phyloP scores from a whole-genome alignment of 2,888 invertebrate species.

The Minunthozetes semirufus region DNA sequence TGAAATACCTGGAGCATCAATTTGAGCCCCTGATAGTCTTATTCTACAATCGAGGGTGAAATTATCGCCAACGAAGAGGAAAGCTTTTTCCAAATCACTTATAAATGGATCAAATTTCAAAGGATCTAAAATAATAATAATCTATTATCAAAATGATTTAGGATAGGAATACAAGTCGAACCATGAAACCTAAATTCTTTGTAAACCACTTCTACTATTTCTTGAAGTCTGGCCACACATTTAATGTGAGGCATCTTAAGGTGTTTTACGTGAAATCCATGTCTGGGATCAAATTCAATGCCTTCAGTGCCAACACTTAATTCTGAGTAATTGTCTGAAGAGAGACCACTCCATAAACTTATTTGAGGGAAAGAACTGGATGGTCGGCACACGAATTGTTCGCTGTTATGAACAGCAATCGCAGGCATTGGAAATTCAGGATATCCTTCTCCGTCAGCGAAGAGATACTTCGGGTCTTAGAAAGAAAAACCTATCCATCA shows the following conservation, averaged over 20 bases:
- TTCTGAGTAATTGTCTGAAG: not conserved
- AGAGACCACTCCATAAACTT: not conserved
- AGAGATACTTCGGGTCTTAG: no score
- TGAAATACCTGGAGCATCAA: not conserved
- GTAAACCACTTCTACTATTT: not conserved
- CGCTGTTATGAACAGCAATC: not conserved
- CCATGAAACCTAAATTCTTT: no score
- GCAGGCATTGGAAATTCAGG: no score
- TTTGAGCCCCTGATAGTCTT: no score
- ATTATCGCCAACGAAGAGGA: not conserved
- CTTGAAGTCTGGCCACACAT: constrained; percentile 2
- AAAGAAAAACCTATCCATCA: no score
- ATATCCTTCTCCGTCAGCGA: no score
- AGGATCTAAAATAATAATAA: not conserved
- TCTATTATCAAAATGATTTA: not conserved
- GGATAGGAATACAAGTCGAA: no score
- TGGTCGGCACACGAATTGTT: constrained; percentile 57
- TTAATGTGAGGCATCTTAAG: not conserved
- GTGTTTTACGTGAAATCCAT: not conserved
- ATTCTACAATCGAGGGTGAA: not conserved
- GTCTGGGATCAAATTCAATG: not conserved
- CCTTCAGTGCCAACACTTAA: not conserved
- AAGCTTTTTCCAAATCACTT: not conserved
- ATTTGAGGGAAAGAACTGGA: constrained; percentile 57
- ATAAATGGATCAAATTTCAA: not conserved